A percentile compares a stretch with the other conserved stretches of the same genome.
Conservation (phyloP, 2,113 vertebrate species). For the Petromus typicus region DNA sequence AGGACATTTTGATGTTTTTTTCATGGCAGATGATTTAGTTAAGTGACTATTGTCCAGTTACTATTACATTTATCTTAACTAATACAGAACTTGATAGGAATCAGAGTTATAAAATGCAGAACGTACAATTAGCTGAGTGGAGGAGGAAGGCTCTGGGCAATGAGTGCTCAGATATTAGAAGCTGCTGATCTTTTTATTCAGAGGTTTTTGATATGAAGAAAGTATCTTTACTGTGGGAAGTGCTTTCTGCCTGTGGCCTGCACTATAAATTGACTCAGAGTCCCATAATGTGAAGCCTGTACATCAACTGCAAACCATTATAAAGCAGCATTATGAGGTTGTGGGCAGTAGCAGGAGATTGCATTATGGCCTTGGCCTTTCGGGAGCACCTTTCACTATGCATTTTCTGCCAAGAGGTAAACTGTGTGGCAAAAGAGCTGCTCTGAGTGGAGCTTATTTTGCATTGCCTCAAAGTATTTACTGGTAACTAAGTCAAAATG, state of each 20-base stretch:
- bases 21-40: neutral
- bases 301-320: slow-evolving; percentile 20
- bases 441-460: neutral
- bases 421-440: neutral
- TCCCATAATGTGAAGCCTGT: neutral
- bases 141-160: neutral
- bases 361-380: neutral
- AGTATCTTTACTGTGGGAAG: neutral
- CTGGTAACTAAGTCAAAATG: neutral
- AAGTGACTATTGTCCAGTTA: neutral
- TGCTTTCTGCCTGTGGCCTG: neutral
- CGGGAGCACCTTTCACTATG: neutral
- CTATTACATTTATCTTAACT: neutral
- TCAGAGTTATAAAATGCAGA: neutral
- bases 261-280: neutral
- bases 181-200: neutral
- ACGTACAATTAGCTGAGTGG: neutral
- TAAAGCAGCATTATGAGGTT: neutral
- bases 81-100: neutral
- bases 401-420: neutral
- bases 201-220: neutral
- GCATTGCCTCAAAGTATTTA: neutral
- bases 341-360: neutral
- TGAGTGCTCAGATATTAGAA: neutral
- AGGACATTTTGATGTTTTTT: neutral